Conservation (phyloP, 2,797 vertebrate species). For the Lindbergichthys nudifrons region DNA sequence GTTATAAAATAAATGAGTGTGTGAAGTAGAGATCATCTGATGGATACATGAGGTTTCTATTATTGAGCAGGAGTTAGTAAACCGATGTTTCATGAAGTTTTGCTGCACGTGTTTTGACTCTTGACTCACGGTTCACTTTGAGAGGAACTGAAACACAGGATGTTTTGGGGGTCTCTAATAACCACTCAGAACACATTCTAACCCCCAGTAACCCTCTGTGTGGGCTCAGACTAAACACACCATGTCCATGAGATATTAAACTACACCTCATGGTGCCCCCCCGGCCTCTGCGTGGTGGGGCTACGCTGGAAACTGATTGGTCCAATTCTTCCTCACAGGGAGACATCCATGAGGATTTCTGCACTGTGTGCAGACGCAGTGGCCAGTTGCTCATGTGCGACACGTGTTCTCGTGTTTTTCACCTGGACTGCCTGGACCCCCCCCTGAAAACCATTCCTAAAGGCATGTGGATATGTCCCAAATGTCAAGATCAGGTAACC, state of each 20-base stretch:
- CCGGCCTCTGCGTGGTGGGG: conserved; percentile 72
- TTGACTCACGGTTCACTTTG: no score
- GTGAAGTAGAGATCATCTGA: no score
- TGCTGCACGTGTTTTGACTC: no score
- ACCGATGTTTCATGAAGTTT: no score
- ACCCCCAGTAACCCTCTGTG: conserved; percentile 50
- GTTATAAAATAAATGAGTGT: no score
- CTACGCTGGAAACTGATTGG: conserved; percentile 84
- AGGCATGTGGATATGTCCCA: conserved; percentile 99
- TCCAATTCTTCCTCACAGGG: conserved; percentile 93
- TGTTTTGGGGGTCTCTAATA: no score
- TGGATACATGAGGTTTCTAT: no score
- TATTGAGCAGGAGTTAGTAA: no score
- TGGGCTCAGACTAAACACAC: conserved; percentile 56
- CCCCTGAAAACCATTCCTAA: conserved; percentile 99
- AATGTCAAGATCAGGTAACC: conserved; percentile 99
- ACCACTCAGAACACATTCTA: conserved; percentile 59
- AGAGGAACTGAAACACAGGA: no score
- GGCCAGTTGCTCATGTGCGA: conserved; percentile 99
- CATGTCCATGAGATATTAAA: conserved; percentile 62
- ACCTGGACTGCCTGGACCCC: conserved; percentile 99
- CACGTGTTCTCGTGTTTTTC: conserved; percentile 99
- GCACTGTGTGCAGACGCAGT: conserved; percentile 99
- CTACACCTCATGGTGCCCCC: conserved; percentile 51
- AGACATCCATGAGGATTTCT: conserved; percentile 99